Percentiles rank a stretch among this genome's conserved stretches.
Evolutionary conservation across 2,113 vertebrate genomes (phyloP).

Genomic region (Ameiurus melas): DNA sequence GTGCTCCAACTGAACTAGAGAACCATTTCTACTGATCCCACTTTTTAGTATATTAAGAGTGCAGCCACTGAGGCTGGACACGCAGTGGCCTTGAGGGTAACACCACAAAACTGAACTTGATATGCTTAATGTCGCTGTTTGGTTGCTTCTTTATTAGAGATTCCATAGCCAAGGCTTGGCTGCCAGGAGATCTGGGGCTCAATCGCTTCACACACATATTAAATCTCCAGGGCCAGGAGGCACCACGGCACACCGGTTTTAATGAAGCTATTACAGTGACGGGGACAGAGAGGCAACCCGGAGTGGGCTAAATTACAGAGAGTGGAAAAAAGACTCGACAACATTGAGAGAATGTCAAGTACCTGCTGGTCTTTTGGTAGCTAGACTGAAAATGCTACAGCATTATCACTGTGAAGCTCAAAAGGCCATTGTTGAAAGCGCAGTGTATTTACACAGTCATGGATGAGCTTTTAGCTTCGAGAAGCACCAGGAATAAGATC

Average conservation of each 20-base stretch:
- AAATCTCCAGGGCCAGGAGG: constrained; percentile 64
- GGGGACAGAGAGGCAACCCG: constrained; percentile 52
- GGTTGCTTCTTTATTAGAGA: constrained; percentile 64
- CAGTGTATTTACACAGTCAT: constrained; percentile 11
- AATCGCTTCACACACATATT: constrained; percentile 58
- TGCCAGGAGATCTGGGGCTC: constrained; percentile 57
- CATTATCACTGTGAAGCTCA: background rate
- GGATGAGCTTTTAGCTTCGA: constrained; percentile 19
- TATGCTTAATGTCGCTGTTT: constrained; percentile 60
- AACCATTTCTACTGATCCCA: background rate
- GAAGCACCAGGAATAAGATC: background rate
- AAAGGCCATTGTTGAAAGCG: background rate
- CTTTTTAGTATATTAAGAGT: background rate
- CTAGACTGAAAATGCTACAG: constrained; percentile 29
- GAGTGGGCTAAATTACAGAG: constrained; percentile 22
- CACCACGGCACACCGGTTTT: constrained; percentile 55
- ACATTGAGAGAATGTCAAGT: constrained; percentile 10
- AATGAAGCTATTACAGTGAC: constrained; percentile 64
- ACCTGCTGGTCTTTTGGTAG: constrained; percentile 14
- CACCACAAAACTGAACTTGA: constrained; percentile 25
- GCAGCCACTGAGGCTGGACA: background rate
- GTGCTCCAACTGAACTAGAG: background rate
- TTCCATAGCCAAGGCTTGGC: constrained; percentile 63
- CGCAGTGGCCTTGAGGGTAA: background rate
- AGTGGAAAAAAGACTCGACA: background rate